A percentile compares a stretch with the other conserved stretches of the same genome.
These are phyloP conservation scores for Scalopus aquaticus DNA, from an alignment of 2,113 vertebrate species.

Conservation along the genomic window DNA sequence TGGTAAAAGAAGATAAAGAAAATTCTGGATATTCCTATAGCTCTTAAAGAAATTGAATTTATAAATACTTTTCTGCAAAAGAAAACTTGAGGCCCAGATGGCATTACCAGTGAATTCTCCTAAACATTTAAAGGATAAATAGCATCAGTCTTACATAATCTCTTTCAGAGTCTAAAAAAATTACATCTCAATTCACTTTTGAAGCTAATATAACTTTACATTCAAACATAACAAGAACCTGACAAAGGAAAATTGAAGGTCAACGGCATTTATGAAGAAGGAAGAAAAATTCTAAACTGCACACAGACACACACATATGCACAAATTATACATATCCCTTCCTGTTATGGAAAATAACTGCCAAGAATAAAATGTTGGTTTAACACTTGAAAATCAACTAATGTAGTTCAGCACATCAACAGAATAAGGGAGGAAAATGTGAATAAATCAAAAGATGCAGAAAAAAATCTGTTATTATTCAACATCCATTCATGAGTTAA, in stretches of 20 bases:
- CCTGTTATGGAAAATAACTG: neutral
- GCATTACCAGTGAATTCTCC: conserved; percentile 49
- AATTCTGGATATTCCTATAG: conserved; percentile 19
- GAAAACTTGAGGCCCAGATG: conserved; percentile 49
- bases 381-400: conserved; percentile 26
- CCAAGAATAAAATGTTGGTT: neutral
- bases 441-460: neutral
- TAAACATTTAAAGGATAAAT: conserved; percentile 64
- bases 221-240: neutral
- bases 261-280: neutral
- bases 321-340: neutral
- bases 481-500: neutral
- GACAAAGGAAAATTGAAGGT: conserved; percentile 10
- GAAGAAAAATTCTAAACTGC: neutral
- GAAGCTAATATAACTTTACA: conserved; percentile 43
- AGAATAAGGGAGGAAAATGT: neutral
- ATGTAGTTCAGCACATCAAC: neutral
- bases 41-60: conserved; percentile 14
- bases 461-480: conserved; percentile 17
- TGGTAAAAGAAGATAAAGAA: neutral
- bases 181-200: conserved; percentile 40
- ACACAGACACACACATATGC: neutral
- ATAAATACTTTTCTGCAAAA: conserved; percentile 1
- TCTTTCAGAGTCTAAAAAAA: conserved; percentile 36
- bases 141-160: conserved; percentile 46